These are phyloP conservation scores for Loriculus beryllinus DNA, from an alignment of 2,797 vertebrate genomes.

Conservation along the genomic window DNA sequence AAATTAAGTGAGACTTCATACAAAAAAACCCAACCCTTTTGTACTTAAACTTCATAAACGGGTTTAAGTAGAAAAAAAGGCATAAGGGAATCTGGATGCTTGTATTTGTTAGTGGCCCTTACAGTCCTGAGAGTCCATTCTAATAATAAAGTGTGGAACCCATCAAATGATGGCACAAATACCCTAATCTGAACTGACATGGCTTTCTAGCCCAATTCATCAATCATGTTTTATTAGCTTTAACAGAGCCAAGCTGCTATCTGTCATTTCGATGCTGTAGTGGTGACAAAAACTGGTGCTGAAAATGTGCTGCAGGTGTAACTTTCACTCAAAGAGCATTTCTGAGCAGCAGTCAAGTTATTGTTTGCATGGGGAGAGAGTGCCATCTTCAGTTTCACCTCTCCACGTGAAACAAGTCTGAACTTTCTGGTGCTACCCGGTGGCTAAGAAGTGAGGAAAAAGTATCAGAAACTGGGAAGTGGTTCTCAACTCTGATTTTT, in stretches of 20 bases:
- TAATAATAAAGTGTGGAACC: slow-evolving; percentile 82
- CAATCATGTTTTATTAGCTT: slow-evolving; percentile 73
- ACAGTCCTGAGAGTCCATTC: slow-evolving; percentile 62
- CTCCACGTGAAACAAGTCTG: not conserved
- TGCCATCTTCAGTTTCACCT: slow-evolving; percentile 82
- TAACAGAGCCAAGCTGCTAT: slow-evolving; percentile 61
- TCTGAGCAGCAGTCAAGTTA: slow-evolving; percentile 26
- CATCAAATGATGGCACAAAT: slow-evolving; percentile 80
- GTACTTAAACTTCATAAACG: not conserved
- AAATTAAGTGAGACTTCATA: not conserved
- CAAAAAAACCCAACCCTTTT: not conserved
- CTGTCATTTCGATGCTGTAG: slow-evolving; percentile 59
- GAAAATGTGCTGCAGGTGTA: slow-evolving; percentile 72
- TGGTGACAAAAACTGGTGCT: slow-evolving; percentile 69
- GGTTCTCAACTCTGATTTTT: not conserved
- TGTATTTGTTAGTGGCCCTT: slow-evolving; percentile 76
- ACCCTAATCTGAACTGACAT: slow-evolving; percentile 83
- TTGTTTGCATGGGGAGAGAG: slow-evolving; percentile 73
- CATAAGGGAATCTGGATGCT: slow-evolving; percentile 52
- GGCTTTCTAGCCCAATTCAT: slow-evolving; percentile 70
- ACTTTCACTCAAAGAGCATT: slow-evolving; percentile 65
- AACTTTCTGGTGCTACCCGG: not conserved
- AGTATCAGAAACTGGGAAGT: not conserved
- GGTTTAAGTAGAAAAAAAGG: slow-evolving; percentile 71
- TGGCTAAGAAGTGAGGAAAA: not conserved